Evolutionary conservation across 2,797 vertebrate species (phyloP).

Genomic region (Eurystomus glaucurus): DNA sequence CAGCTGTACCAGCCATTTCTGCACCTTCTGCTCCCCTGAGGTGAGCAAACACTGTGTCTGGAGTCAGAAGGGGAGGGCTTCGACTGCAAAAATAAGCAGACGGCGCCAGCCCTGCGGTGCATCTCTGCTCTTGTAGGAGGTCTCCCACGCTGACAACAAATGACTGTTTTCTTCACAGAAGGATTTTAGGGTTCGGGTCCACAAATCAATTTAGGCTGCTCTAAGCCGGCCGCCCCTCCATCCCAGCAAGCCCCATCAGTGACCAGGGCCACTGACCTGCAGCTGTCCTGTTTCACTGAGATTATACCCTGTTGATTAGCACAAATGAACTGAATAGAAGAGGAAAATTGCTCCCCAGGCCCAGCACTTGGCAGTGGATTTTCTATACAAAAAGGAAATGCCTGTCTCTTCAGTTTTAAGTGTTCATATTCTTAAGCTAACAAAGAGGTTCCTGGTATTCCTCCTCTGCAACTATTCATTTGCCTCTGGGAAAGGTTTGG

Average conservation of each 20-base stretch:
- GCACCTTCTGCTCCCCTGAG: not conserved
- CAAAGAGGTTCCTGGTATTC: slow-evolving; percentile 9
- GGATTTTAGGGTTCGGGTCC: not conserved
- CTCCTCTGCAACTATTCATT: slow-evolving; percentile 17
- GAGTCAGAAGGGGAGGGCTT: not conserved
- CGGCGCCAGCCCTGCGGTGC: rapidly evolving
- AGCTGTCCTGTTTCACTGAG: not conserved
- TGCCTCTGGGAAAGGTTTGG: not conserved
- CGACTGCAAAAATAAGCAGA: not conserved
- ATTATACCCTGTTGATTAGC: not conserved
- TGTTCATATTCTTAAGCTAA: slow-evolving; percentile 12
- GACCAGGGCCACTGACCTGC: not conserved
- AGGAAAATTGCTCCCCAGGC: not conserved
- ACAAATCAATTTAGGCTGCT: not conserved
- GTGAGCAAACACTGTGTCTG: not conserved
- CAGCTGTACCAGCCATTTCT: not conserved
- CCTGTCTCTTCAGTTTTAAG: slow-evolving; percentile 3
- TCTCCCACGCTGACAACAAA: not conserved
- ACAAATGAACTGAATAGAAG: not conserved
- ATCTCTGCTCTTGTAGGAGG: not conserved
- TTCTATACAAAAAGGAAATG: not conserved
- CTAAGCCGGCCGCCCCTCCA: not conserved
- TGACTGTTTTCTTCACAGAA: not conserved
- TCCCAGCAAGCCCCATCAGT: not conserved
- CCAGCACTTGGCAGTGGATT: not conserved